phyloP scores from a whole-genome alignment of 1,140 invertebrate species.

The Drosophila ohnishii region DNA sequence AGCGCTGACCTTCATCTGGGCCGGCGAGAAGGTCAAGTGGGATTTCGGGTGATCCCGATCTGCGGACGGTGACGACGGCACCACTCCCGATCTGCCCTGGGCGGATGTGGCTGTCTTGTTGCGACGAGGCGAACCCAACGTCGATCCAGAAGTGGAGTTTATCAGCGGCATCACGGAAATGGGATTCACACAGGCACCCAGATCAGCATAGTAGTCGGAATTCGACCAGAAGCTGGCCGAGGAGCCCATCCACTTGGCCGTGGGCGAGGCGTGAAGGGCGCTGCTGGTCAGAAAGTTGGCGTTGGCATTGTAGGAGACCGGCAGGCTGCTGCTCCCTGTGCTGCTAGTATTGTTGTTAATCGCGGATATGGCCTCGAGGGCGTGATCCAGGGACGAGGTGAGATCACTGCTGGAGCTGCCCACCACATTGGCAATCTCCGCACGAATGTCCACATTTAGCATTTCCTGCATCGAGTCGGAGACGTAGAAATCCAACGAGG shows the following conservation, averaged over 20 bases:
- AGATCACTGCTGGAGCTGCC: conserved; percentile 86
- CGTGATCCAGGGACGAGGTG: conserved; percentile 79
- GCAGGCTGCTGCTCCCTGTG: conserved; percentile 12
- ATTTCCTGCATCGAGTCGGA: conserved; percentile 89
- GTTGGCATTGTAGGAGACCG: conserved; percentile 54
- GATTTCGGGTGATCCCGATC: conserved; percentile 84
- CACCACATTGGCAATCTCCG: conserved; percentile 90
- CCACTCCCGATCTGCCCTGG: conserved; percentile 32
- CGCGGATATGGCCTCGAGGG: conserved; percentile 69
- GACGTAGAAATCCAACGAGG: conserved; percentile 86
- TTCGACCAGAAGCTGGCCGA: conserved; percentile 88
- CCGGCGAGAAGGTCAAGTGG: conserved; percentile 87
- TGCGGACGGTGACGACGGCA: conserved; percentile 63
- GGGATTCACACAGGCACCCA: conserved; percentile 90
- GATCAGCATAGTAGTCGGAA: conserved; percentile 88
- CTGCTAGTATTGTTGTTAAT: conserved; percentile 48
- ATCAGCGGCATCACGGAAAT: conserved; percentile 88
- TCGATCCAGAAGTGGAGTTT: conserved; percentile 51
- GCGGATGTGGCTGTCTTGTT: conserved; percentile 31
- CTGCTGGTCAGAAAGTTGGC: conserved; percentile 57
- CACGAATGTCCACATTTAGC: conserved; percentile 92
- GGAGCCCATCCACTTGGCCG: conserved; percentile 84
- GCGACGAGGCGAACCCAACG: conserved; percentile 52
- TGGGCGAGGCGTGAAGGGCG: conserved; percentile 61
- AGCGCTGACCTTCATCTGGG: conserved; percentile 85